phyloP scores from a whole-genome alignment of 2,797 vertebrate species.

The Centropyge bicolor region DNA sequence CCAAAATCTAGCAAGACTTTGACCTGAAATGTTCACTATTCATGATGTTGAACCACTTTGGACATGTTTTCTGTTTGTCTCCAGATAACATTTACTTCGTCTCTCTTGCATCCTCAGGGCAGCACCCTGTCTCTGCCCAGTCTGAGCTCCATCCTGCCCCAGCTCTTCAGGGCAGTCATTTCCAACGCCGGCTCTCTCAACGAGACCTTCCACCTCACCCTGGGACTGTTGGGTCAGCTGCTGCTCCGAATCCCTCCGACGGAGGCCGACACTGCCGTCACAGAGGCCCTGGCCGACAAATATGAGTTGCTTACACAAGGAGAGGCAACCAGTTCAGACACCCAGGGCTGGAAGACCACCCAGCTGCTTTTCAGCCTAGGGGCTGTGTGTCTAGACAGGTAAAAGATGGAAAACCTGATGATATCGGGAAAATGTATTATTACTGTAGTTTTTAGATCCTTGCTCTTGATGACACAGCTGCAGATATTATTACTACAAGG shows the following conservation, averaged over 20 bases:
- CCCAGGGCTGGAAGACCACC: conserved; percentile 94
- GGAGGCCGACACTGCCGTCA: conserved; percentile 92
- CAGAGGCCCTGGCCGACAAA: conserved; percentile 92
- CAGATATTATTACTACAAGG: background rate
- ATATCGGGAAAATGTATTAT: background rate
- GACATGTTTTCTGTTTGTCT: background rate
- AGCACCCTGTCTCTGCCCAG: conserved; percentile 87
- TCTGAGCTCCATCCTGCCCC: conserved; percentile 92
- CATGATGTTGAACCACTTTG: background rate
- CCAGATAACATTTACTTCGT: background rate
- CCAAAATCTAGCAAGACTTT: background rate
- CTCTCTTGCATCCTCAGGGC: conserved; percentile 77
- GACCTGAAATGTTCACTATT: background rate
- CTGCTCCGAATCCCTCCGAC: conserved; percentile 90
- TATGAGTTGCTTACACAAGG: conserved; percentile 87
- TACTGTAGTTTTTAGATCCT: background rate
- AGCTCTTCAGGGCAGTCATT: conserved; percentile 97
- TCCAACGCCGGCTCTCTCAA: conserved; percentile 96
- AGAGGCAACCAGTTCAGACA: conserved; percentile 82
- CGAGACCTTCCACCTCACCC: conserved; percentile 95
- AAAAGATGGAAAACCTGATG: conserved; percentile 4
- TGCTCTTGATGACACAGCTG: background rate
- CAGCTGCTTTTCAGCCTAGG: conserved; percentile 97
- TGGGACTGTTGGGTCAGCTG: conserved; percentile 96
- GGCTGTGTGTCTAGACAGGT: conserved; percentile 98